phyloP scores from a whole-genome alignment of 2,113 vertebrate genomes.

The Nanorana parkeri region DNA sequence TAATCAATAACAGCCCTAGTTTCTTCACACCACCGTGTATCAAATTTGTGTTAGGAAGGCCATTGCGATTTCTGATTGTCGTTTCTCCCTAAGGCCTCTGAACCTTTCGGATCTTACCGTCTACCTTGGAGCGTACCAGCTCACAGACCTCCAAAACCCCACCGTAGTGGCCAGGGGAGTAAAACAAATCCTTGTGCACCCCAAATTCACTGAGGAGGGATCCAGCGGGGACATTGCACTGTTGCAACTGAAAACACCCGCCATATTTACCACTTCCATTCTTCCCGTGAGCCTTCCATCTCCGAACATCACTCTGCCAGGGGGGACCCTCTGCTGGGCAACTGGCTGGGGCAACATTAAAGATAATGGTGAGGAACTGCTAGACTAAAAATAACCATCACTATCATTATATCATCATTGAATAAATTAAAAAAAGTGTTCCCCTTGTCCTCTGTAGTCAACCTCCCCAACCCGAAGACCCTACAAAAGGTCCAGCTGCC shows the following conservation, averaged over 20 bases:
- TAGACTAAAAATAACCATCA: no score
- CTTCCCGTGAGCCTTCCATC: constrained; percentile 65
- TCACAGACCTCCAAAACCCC: neutral
- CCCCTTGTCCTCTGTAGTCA: neutral
- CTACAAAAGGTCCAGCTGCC: constrained; percentile 66
- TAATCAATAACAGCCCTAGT: no score
- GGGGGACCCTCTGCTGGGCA: constrained; percentile 63
- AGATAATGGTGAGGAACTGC: constrained; percentile 57
- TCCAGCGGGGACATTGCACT: constrained; percentile 65
- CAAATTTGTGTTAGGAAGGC: no score
- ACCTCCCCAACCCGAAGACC: constrained; percentile 60
- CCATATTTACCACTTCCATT: constrained; percentile 56
- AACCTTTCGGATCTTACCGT: neutral
- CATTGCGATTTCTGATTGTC: no score
- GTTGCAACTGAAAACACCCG: constrained; percentile 58
- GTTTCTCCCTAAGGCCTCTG: neutral
- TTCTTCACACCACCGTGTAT: no score
- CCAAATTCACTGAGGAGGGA: constrained; percentile 33
- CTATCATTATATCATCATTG: neutral
- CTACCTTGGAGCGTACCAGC: constrained; percentile 13
- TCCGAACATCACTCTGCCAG: neutral
- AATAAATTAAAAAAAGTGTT: neutral
- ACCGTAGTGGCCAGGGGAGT: neutral
- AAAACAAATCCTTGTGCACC: constrained; percentile 59
- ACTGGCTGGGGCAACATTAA: constrained; percentile 69